phyloP scores from a whole-genome alignment of 1,140 invertebrate genomes.

The Drosophila mauritiana region DNA sequence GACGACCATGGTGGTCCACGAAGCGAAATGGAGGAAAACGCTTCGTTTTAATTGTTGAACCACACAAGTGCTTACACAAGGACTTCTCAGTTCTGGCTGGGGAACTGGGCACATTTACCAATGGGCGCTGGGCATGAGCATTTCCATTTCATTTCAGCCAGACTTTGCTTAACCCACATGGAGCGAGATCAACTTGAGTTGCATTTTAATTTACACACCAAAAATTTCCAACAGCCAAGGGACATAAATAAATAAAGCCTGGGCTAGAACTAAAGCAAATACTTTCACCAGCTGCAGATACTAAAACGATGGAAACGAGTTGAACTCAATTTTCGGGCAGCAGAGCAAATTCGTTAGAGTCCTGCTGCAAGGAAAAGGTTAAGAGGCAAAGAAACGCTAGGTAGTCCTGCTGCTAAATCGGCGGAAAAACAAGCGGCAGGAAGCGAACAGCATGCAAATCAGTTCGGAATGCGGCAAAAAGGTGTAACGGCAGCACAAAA shows the following conservation, averaged over 20 bases:
- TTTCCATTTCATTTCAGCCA: slow-evolving; percentile 49
- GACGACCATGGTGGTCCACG: neutral
- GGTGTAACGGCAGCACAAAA: slow-evolving; percentile 45
- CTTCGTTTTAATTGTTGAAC: slow-evolving; percentile 76
- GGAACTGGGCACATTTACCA: slow-evolving; percentile 19
- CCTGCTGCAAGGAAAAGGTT: neutral
- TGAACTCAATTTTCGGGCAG: slow-evolving; percentile 35
- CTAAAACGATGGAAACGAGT: neutral
- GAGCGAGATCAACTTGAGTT: slow-evolving; percentile 62
- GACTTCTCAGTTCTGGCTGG: neutral
- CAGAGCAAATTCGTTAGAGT: slow-evolving; percentile 37
- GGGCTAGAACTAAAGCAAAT: slow-evolving; percentile 66
- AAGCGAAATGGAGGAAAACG: slow-evolving; percentile 24
- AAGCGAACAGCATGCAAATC: slow-evolving; percentile 69
- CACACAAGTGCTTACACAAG: slow-evolving; percentile 68
- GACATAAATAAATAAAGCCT: slow-evolving; percentile 72
- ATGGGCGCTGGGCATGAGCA: slow-evolving; percentile 15
- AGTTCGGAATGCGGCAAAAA: slow-evolving; percentile 59
- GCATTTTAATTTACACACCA: slow-evolving; percentile 77
- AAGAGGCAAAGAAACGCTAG: neutral
- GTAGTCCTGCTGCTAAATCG: slow-evolving; percentile 66
- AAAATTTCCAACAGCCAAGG: slow-evolving; percentile 40
- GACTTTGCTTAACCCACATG: slow-evolving; percentile 74
- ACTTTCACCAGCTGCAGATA: slow-evolving; percentile 22
- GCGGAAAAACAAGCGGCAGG: slow-evolving; percentile 68